These are phyloP conservation scores for Pipistrellus kuhlii DNA, from an alignment of 2,797 vertebrate species.

Conservation along the genomic window DNA sequence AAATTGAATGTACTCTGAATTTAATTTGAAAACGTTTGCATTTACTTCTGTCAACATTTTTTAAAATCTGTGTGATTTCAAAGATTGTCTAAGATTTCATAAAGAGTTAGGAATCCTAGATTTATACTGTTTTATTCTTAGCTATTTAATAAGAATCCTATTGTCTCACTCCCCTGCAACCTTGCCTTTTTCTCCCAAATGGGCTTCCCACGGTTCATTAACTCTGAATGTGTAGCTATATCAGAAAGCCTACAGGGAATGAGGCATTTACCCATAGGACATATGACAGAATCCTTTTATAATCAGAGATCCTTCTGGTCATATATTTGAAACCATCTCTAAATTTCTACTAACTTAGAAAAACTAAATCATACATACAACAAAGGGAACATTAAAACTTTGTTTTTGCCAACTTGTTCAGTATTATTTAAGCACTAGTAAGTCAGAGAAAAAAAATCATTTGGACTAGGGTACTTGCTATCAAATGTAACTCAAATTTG, in stretches of 20 bases:
- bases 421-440: background rate
- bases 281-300: background rate
- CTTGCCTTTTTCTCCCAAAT: conserved; percentile 40
- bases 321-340: conserved; percentile 22
- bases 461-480: background rate
- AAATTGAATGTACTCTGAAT: conserved; percentile 24
- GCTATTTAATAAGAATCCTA: background rate
- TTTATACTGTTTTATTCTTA: conserved; percentile 45
- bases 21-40: conserved; percentile 15
- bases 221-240: conserved; percentile 20
- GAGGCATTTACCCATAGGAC: background rate
- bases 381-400: background rate
- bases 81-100: conserved; percentile 4
- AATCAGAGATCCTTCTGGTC: background rate
- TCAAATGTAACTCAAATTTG: conserved; percentile 9
- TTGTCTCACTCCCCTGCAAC: background rate
- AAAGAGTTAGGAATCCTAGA: background rate
- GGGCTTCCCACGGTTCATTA: conserved; percentile 44
- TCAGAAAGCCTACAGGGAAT: background rate
- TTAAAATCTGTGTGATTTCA: background rate
- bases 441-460: background rate
- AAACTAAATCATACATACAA: background rate
- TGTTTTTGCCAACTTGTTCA: background rate
- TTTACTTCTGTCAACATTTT: conserved; percentile 26
- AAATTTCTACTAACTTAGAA: background rate